Evolutionary conservation across 1,140 invertebrate species (phyloP).

Genomic region (Ganaspis sp.): DNA sequence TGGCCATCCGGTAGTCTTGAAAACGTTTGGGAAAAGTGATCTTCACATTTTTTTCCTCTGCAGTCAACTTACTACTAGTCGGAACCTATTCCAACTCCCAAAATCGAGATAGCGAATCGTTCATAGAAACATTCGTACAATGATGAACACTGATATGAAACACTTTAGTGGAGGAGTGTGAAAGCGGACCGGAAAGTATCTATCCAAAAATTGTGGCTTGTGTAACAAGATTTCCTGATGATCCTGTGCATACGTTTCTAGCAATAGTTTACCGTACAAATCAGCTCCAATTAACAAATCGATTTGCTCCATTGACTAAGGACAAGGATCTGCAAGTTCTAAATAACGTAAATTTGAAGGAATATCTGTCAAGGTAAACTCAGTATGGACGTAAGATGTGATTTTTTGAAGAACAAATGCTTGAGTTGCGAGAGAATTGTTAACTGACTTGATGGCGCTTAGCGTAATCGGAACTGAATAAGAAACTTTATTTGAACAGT

Average conservation of each 20-base stretch:
- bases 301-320: neutral
- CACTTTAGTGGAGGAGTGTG: neutral
- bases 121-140: neutral
- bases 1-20: no score
- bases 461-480: neutral
- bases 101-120: neutral
- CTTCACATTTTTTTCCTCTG: no score
- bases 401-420: neutral
- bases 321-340: neutral
- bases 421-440: no score
- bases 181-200: no score
- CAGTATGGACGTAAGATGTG: neutral
- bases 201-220: neutral
- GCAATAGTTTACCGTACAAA: neutral
- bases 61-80: no score
- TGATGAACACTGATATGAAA: neutral
- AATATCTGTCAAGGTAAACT: neutral
- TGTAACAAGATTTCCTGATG: no score
- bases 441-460: no score
- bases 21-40: constrained; percentile 62
- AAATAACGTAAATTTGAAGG: neutral
- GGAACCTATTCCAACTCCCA: neutral
- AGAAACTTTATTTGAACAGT: neutral
- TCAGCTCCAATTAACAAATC: neutral
- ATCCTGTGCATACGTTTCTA: no score